Evolutionary conservation across 2,113 vertebrate species (phyloP).

Genomic region (Cyprinodon brontotheroides): DNA sequence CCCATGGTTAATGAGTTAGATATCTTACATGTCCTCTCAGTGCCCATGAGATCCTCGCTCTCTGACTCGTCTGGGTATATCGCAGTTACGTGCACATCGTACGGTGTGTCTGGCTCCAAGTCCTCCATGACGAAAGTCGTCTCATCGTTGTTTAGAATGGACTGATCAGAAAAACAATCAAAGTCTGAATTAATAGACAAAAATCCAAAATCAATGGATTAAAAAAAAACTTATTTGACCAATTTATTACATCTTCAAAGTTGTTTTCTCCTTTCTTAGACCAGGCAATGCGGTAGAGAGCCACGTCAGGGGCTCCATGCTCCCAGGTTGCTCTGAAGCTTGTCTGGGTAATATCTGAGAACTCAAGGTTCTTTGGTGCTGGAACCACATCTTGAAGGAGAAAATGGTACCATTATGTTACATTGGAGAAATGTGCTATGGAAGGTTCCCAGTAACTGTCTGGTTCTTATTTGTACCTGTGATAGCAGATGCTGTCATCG

Average conservation of each 20-base stretch:
- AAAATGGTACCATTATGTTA: neutral
- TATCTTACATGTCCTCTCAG: constrained; percentile 89
- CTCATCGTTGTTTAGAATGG: constrained; percentile 90
- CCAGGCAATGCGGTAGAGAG: constrained; percentile 93
- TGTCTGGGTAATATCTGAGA: constrained; percentile 85
- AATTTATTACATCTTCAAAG: constrained; percentile 72
- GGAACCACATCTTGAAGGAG: constrained; percentile 83
- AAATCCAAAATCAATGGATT: neutral
- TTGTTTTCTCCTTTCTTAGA: constrained; percentile 79
- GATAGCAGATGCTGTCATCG: constrained; percentile 80
- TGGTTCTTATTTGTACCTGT: constrained; percentile 81
- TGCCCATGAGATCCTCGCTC: constrained; percentile 90
- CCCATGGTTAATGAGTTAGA: neutral
- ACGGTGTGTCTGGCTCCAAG: constrained; percentile 88
- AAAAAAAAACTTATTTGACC: neutral
- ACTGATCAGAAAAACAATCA: constrained; percentile 73
- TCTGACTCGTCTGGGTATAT: constrained; percentile 98
- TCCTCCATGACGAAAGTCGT: constrained; percentile 85
- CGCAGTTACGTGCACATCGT: constrained; percentile 91
- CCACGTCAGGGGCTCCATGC: constrained; percentile 93
- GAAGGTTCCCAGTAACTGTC: neutral
- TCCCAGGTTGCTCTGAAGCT: constrained; percentile 94
- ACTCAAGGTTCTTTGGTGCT: constrained; percentile 88
- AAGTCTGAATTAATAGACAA: neutral
- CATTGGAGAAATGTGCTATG: neutral